Percentiles rank a stretch among this genome's conserved stretches.
phyloP scores from a whole-genome alignment of 2,113 vertebrate species.

The Cyphomyrus discorhynchus region DNA sequence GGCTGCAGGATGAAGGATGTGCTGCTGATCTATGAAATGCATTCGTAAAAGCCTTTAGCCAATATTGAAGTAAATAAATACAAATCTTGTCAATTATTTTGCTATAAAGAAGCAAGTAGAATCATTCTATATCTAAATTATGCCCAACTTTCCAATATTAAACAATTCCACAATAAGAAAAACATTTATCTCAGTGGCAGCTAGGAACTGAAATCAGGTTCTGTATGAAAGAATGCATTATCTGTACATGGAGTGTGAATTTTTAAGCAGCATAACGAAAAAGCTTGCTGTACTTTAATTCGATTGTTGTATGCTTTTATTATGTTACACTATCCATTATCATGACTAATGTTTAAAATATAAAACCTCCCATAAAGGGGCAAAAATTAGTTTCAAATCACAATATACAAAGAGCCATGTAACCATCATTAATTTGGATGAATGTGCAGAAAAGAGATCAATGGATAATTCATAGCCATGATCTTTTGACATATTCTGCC shows the following conservation, averaged over 20 bases:
- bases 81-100: conserved; percentile 8
- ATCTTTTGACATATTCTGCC: conserved; percentile 3
- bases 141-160: background rate
- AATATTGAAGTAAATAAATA: conserved; percentile 10
- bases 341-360: conserved; percentile 5
- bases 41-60: background rate
- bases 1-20: background rate
- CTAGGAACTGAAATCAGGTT: background rate
- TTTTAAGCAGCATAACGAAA: background rate
- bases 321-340: background rate
- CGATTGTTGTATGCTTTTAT: background rate
- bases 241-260: conserved; percentile 2
- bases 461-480: background rate
- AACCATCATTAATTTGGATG: background rate
- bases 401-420: background rate
- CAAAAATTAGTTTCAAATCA: background rate
- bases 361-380: background rate
- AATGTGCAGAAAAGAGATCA: background rate
- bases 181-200: conserved; percentile 5
- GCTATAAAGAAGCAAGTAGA: conserved; percentile 9
- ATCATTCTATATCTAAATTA: conserved; percentile 1
- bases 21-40: background rate
- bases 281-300: background rate
- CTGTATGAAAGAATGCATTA: background rate
- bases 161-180: background rate